A percentile compares a stretch with the other conserved stretches of the same genome.
phyloP scores from a whole-genome alignment of 1,140 invertebrate genomes.

The Amphibalanus amphitrite region DNA sequence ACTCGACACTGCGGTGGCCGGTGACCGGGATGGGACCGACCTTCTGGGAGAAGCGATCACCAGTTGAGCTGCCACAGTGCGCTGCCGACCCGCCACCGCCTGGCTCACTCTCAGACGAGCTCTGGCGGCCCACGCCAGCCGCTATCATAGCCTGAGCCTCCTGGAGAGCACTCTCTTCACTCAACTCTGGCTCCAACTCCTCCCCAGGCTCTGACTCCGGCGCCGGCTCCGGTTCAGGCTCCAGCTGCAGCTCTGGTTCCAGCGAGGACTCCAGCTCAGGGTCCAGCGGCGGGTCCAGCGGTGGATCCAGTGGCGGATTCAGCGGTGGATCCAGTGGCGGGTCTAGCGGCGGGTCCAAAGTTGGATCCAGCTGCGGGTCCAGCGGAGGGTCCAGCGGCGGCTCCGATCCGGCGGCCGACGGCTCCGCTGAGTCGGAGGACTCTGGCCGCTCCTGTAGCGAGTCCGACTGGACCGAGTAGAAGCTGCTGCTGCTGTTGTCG shows the following conservation, averaged over 20 bases:
- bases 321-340: neutral
- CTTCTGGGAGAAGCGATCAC: too few relatives aligned
- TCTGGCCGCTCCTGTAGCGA: neutral
- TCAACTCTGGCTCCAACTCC: neutral
- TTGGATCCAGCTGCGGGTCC: neutral
- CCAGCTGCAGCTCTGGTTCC: too few relatives aligned
- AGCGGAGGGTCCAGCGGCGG: neutral
- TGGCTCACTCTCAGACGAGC: neutral
- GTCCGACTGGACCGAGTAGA: neutral
- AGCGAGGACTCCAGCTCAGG: neutral
- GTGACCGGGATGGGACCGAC: too few relatives aligned
- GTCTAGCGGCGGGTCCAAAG: neutral
- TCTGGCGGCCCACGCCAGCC: neutral
- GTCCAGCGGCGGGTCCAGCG: too few relatives aligned
- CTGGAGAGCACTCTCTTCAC: neutral
- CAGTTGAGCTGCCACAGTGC: neutral
- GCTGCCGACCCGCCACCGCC: neutral
- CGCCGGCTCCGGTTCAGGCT: neutral
- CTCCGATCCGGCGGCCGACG: too few relatives aligned
- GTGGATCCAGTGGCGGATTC: too few relatives aligned
- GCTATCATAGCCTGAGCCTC: neutral
- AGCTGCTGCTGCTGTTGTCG: neutral
- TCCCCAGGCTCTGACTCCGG: neutral
- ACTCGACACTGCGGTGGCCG: neutral
- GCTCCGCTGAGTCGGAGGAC: neutral